phyloP scores from a whole-genome alignment of 2,888 invertebrate species.

The Chrysodeixis includens region DNA sequence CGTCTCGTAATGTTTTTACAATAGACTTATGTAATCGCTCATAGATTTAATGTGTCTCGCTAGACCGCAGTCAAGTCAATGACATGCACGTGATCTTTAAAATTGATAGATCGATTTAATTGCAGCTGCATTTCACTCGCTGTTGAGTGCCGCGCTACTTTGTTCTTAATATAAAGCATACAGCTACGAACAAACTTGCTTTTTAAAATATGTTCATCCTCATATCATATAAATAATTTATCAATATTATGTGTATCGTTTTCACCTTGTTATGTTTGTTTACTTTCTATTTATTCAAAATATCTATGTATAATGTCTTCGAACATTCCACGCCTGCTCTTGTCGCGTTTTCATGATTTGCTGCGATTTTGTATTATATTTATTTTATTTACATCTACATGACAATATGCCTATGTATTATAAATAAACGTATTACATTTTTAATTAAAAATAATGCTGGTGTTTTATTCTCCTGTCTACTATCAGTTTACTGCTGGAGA shows the following conservation, averaged over 20 bases:
- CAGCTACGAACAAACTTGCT: conserved; percentile 31
- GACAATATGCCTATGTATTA: conserved; percentile 77
- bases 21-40: conserved; percentile 42
- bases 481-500: no score
- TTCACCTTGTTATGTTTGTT: conserved; percentile 21
- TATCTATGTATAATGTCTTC: conserved; percentile 6
- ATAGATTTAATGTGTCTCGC: conserved; percentile 47
- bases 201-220: conserved; percentile 30
- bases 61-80: conserved; percentile 47
- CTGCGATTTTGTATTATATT: conserved; percentile 57
- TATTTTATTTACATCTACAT: conserved; percentile 66
- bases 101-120: conserved; percentile 43
- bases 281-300: conserved; percentile 20
- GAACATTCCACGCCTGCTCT: conserved; percentile 65
- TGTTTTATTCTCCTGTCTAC: conserved; percentile 17
- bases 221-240: conserved; percentile 21
- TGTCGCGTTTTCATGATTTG: conserved; percentile 63
- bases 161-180: conserved; percentile 32
- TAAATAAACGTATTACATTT: conserved; percentile 66
- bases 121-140: conserved; percentile 40
- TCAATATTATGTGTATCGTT: conserved; percentile 22
- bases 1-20: conserved; percentile 37
- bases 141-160: conserved; percentile 27
- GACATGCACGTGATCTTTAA: conserved; percentile 47
- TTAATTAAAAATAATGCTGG: conserved; percentile 48